Evolutionary conservation across 2,113 vertebrate species (phyloP).

Genomic region (Melanotaenia duboulayi): DNA sequence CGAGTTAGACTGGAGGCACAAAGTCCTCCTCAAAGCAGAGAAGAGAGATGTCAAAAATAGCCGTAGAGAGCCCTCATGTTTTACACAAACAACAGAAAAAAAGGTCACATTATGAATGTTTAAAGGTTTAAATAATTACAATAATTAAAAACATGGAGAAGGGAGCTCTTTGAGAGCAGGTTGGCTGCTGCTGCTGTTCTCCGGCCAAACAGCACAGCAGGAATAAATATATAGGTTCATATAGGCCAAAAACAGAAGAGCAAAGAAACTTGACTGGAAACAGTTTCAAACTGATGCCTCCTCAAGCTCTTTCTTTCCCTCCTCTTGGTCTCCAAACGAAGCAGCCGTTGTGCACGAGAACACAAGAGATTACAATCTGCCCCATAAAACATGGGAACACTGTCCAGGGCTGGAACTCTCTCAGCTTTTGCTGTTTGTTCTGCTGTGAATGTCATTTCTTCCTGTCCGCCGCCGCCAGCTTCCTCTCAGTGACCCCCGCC

Average conservation of each 20-base stretch:
- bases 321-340: conserved; percentile 43
- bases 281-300: conserved; percentile 71
- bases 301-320: conserved; percentile 37
- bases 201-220: conserved; percentile 74
- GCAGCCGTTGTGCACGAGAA: conserved; percentile 55
- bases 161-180: conserved; percentile 86
- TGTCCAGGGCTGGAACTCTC: conserved; percentile 43
- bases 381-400: neutral
- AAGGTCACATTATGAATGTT: conserved; percentile 80
- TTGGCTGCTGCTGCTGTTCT: conserved; percentile 73
- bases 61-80: conserved; percentile 78
- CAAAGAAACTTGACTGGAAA: conserved; percentile 54
- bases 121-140: conserved; percentile 84
- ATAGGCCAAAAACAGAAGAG: conserved; percentile 68
- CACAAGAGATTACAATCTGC: conserved; percentile 27
- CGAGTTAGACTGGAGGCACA: conserved; percentile 39
- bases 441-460: conserved; percentile 58
- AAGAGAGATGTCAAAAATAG: conserved; percentile 56
- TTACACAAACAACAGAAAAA: conserved; percentile 68
- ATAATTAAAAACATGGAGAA: conserved; percentile 78
- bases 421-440: conserved; percentile 56
- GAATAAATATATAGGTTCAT: conserved; percentile 82
- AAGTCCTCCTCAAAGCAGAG: conserved; percentile 43
- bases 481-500: conserved; percentile 31
- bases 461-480: conserved; percentile 58